Evolutionary conservation across 2,113 vertebrate genomes (phyloP).

Genomic region (Malurus cyaneus): DNA sequence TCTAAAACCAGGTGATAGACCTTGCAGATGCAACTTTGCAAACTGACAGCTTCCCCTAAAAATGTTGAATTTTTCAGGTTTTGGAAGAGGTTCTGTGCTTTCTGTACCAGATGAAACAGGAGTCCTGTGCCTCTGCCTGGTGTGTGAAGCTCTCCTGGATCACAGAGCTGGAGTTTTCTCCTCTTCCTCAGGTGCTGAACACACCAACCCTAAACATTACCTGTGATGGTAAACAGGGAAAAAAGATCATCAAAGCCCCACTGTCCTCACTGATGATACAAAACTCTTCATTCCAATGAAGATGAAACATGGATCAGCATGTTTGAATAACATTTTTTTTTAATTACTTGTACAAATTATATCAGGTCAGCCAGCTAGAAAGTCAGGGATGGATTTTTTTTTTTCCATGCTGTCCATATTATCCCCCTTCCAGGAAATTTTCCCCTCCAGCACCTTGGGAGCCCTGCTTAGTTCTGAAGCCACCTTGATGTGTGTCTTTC

Average conservation of each 20-base stretch:
- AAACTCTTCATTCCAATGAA: background rate
- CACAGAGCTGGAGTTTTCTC: fast-evolving
- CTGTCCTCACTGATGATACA: background rate
- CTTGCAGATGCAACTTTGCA: background rate
- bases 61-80: fast-evolving
- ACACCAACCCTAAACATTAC: background rate
- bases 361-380: background rate
- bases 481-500: background rate
- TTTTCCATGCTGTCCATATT: background rate
- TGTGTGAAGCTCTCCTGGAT: background rate
- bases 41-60: background rate
- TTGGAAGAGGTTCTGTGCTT: background rate
- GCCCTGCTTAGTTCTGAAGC: background rate
- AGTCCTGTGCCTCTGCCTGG: background rate
- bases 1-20: background rate
- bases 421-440: background rate
- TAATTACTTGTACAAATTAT: background rate
- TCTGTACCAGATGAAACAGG: background rate
- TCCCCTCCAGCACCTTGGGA: background rate
- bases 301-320: background rate
- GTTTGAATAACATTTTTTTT: background rate
- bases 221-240: fast-evolving
- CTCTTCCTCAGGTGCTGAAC: background rate
- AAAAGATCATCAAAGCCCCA: background rate
- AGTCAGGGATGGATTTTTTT: background rate